Base-by-base conservation (phyloP, 2,888 invertebrate genomes). In the Sussaba pulchella region DNA sequence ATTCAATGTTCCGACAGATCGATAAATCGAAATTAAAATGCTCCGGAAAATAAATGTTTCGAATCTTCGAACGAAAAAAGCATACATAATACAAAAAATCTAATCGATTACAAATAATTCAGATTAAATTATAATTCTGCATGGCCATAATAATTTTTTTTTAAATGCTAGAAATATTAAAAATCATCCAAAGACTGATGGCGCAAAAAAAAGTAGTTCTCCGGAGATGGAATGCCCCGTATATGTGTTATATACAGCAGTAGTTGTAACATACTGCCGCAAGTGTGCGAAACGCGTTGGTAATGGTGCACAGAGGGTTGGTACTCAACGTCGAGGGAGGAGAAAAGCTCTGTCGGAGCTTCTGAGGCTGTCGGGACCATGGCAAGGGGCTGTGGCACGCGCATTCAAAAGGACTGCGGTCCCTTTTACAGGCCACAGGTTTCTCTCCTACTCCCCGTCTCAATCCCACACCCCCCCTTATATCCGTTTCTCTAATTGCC, bases 401-500 rank as follows among this genome's bases (percentile, higher is more conserved):
- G 69, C 54, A 80, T 76, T 76, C 52, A 72, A 81, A 76, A 73
- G 69, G 63, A 69, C 57, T 43, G 63, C 69, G 69, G 67, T 80
- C 75, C 71, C 76, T 76, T 76, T 80, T 72, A 50, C 52, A 26
- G 70, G 66, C 74, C 59, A 59, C 74, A 31, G 64, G 43, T 80
- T 75, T 75, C 80, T 75, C 80, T 61, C 14, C 36, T 12, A 9
- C 71, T 39, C 45, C 43, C 31, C 26, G 36, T 63, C 52, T 50
- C 43, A 72, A 59, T 66, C 52, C 50, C 61, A 64, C 54, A 70
- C 41, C 43, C 69, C 41, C 43, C 69, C 80, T 64, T 76, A 67
- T 63, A 73, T 81, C 80, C 80, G 76, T 76, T 76, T 69, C 76
- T 81, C 80, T 81, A 81, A 81, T 81, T 76, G 76, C 76, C 76